Evolutionary conservation across 2,113 vertebrate species (phyloP), one percentile per base, ranked within the genome.

Genomic region (Pogonocichla stellata): DNA sequence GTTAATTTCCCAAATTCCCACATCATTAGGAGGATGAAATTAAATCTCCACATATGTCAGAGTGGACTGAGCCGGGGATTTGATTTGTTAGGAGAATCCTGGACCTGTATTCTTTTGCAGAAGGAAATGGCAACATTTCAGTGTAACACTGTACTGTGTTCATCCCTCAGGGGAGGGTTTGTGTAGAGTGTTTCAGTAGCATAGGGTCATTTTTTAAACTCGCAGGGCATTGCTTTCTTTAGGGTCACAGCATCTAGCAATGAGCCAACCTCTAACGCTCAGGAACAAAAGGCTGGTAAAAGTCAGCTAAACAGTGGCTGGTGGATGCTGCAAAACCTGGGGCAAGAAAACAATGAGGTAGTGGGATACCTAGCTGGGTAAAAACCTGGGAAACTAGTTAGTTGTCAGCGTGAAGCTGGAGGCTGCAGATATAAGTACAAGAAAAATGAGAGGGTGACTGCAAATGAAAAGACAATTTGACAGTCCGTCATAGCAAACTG

Each of bases 1-100:
- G 72, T 85, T 94, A 87, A 93, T 95, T 91, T 92, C 75, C 54
- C 57, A 26, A 47, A 80, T 54, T 95, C 67, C 47, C 65, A 74
- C 66, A 61, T 92, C 74, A 75, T 82, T 42, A 18, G 45, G 62
- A 87, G 34, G 70, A 53, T 71, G 91, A 64, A 78, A 94, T 88
- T 69, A 66, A 69, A 72, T 82, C 80, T 88, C 65, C 1, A 0
- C 38, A 26, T 40, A 17, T 53, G 54, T 62, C 67, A 74, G n/a
- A 82, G 45, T 86, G 64, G 67, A 85, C 73, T 65, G 36, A 91
- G 42, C 19, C 8, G 5, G 73, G 26, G 67, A 85, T 88, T 69
- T 93, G 53, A 54, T 88, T 51, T 40, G 57, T 80, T 70, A 77
- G 54, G 60, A 92, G 71, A 83, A 90, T 83, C 60, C 34, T 45